Evolutionary conservation across 2,888 invertebrate genomes (phyloP).

Genomic region (Megamerina dolium): DNA sequence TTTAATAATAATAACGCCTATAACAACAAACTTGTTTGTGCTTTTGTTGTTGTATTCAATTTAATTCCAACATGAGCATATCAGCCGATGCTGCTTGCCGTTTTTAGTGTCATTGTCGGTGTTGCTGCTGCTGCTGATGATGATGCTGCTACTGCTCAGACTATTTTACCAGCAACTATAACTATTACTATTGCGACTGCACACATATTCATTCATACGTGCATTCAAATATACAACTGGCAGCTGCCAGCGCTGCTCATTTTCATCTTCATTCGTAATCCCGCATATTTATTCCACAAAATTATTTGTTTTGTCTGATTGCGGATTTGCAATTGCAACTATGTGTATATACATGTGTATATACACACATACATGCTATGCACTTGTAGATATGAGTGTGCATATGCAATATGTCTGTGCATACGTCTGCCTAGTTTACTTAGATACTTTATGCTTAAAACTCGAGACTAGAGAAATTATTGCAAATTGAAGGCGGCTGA

Average conservation of each 20-base stretch:
- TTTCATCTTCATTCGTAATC: conserved; percentile 7
- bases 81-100: too few species aligned
- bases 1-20: too few species aligned
- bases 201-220: neutral
- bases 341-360: too few species aligned
- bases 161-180: neutral
- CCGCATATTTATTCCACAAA: conserved; percentile 20
- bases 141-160: too few species aligned
- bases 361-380: too few species aligned
- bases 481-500: conserved; percentile 4
- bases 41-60: neutral
- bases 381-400: too few species aligned
- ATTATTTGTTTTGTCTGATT: conserved; percentile 49
- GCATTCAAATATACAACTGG: conserved; percentile 3
- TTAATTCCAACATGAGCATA: too few species aligned
- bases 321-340: conserved; percentile 47
- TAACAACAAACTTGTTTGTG: neutral
- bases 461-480: conserved; percentile 14
- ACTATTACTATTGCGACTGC: neutral
- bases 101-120: neutral
- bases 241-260: neutral
- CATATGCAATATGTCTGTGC: too few species aligned
- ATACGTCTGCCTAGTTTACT: conserved; percentile 23
- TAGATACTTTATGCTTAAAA: conserved; percentile 15
- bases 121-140: neutral